Evolutionary conservation across 2,113 vertebrate genomes (phyloP).

Genomic region (Tachysurus fulvidraco): DNA sequence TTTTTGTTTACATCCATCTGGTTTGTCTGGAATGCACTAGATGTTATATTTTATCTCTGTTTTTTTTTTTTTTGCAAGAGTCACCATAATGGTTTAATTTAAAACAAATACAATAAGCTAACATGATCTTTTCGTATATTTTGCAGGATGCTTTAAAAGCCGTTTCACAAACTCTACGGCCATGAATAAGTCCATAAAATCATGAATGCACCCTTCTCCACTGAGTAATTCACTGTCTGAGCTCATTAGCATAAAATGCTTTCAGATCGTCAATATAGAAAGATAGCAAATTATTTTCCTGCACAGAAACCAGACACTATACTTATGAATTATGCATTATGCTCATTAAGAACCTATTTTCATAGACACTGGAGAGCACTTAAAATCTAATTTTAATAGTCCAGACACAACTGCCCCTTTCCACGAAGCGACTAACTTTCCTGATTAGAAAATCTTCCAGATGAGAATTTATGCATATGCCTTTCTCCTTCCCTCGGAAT

Average conservation of each 20-base stretch:
- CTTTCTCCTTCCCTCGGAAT: slow-evolving; percentile 23
- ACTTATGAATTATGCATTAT: slow-evolving; percentile 43
- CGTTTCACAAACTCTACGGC: neutral
- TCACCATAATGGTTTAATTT: slow-evolving; percentile 38
- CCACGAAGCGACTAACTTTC: slow-evolving; percentile 14
- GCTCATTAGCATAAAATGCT: slow-evolving; percentile 34
- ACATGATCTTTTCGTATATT: neutral
- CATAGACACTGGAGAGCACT: slow-evolving; percentile 22
- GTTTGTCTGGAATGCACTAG: slow-evolving; percentile 1
- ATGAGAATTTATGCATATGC: slow-evolving; percentile 20
- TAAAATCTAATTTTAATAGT: slow-evolving; percentile 37
- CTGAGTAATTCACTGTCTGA: neutral
- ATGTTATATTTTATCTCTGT: slow-evolving; percentile 38
- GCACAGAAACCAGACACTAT: slow-evolving; percentile 20
- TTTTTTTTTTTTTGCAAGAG: slow-evolving; percentile 36
- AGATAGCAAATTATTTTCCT: slow-evolving; percentile 12
- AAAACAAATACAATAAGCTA: neutral
- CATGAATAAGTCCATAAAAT: slow-evolving; percentile 17
- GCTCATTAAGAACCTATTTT: slow-evolving; percentile 41
- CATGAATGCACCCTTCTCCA: neutral
- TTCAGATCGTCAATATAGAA: slow-evolving; percentile 15
- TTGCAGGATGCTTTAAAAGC: neutral
- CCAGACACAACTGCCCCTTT: slow-evolving; percentile 18
- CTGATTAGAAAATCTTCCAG: slow-evolving; percentile 13
- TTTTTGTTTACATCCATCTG: slow-evolving; percentile 30